These are phyloP conservation scores for Lepus oiostolus DNA, from an alignment of 2,797 vertebrate species.

Conservation along the genomic window DNA sequence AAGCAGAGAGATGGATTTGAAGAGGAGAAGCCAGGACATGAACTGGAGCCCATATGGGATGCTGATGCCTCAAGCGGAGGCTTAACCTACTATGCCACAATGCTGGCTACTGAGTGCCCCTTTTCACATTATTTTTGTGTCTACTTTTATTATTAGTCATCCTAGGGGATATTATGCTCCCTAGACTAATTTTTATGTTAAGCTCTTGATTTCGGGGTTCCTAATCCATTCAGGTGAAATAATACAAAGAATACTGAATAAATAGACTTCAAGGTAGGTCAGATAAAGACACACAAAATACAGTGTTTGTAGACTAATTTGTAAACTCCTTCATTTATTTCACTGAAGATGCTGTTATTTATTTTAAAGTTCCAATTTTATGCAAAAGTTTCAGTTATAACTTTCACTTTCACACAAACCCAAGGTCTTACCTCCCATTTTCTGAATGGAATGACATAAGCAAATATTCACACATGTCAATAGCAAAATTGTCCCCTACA, in stretches of 20 bases:
- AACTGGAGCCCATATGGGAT: too few relatives aligned
- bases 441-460: background rate
- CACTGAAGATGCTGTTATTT: background rate
- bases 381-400: background rate
- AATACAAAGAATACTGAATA: constrained; percentile 25
- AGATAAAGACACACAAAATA: background rate
- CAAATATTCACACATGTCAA: background rate
- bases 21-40: too few relatives aligned
- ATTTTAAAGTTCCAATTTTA: constrained; percentile 32
- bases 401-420: constrained; percentile 28
- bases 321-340: constrained; percentile 17
- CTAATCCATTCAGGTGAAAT: background rate
- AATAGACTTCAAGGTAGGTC: background rate
- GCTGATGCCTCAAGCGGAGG: too few relatives aligned
- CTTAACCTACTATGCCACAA: too few relatives aligned
- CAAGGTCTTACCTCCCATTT: background rate
- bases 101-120: too few relatives aligned
- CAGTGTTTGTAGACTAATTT: background rate
- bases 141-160: constrained; percentile 30
- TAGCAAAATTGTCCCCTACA: background rate
- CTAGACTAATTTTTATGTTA: background rate
- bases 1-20: too few relatives aligned
- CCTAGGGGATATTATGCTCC: background rate
- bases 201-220: constrained; percentile 7
- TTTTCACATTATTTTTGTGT: constrained; percentile 53